A percentile compares a stretch with the other conserved stretches of the same genome.
These are phyloP conservation scores for Polietes domitor DNA, from an alignment of 2,888 invertebrate genomes.

Conservation along the genomic window DNA sequence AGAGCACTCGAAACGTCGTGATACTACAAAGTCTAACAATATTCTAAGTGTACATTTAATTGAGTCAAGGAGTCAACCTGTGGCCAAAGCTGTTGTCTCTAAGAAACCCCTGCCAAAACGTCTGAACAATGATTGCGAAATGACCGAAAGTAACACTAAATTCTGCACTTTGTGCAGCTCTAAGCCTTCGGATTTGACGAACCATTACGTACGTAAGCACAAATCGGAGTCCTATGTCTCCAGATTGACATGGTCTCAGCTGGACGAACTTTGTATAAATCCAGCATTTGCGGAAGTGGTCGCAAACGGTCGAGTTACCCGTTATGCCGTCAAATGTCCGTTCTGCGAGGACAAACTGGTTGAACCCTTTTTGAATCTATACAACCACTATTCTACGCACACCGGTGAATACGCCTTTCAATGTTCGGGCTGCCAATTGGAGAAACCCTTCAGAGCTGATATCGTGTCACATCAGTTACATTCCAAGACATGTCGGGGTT, in stretches of 20 bases:
- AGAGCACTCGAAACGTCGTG: conserved; percentile 25
- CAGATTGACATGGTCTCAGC: conserved; percentile 63
- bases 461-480: conserved; percentile 69
- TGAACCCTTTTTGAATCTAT: conserved; percentile 69
- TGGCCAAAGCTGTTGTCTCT: background rate
- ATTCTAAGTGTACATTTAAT: conserved; percentile 54
- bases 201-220: conserved; percentile 70
- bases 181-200: conserved; percentile 69
- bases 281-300: conserved; percentile 63
- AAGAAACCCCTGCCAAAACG: conserved; percentile 19
- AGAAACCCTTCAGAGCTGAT: conserved; percentile 70
- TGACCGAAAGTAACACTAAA: conserved; percentile 67
- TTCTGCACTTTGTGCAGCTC: conserved; percentile 70
- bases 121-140: conserved; percentile 67
- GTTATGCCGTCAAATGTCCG: conserved; percentile 67
- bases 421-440: conserved; percentile 68
- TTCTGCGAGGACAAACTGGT: conserved; percentile 69
- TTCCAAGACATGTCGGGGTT: conserved; percentile 68
- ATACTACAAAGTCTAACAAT: background rate
- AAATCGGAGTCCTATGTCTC: conserved; percentile 72
- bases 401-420: conserved; percentile 72
- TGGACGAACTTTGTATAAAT: conserved; percentile 67
- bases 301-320: background rate
- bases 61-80: conserved; percentile 10
- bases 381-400: conserved; percentile 71